Evolutionary conservation across 2,888 invertebrate genomes (phyloP), one percentile per base, ranked within the genome.

Genomic region (Xanthorhoe designata): DNA sequence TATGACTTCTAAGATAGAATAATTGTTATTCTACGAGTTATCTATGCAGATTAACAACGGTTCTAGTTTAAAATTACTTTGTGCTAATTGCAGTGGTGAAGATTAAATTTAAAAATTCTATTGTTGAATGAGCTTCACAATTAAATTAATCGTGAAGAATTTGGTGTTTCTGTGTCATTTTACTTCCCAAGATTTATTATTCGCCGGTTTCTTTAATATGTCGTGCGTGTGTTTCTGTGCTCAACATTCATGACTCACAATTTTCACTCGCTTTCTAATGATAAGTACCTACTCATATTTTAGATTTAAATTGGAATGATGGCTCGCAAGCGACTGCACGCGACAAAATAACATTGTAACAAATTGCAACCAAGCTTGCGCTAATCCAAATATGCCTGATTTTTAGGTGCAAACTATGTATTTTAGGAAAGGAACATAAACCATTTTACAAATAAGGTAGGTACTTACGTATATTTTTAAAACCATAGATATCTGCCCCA

Each of bases 231-330:
- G 35, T 67, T 35, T 56, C 38, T 54, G 49, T 47, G 29, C 54
- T 61, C 50, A 51, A 50, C 57, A 66, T 66, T 59, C 50, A 57
- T 54, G 66, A 45, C 62, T 55, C 24, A 49, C 24, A 54, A 49
- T 29, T n/a, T n/a, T n/a, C n/a, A 51, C 45, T 42, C 49, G 50
- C 67, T 68, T 67, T 68, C 67, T 68, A 68, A 68, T 68, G 49
- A 61, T 64, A 59, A 59, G 58, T 59, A 24, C n/a, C n/a, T n/a
- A n/a, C 24, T 24, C 24, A 4, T 24, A 67, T 60, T 67, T 63
- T 45, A 56, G 63, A 59, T 63, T 60, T 38, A 51, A 55, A 52
- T 59, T 52, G 62, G 19, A 59, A 51, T 60, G 38, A 63, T 65
- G 54, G 42, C 47, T 68, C 29, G 47, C 63, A 24, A 61, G 55